Percentiles rank a stretch among this genome's conserved stretches.
Conservation (phyloP, 1,140 invertebrate species). For the Drosophila yakuba region DNA sequence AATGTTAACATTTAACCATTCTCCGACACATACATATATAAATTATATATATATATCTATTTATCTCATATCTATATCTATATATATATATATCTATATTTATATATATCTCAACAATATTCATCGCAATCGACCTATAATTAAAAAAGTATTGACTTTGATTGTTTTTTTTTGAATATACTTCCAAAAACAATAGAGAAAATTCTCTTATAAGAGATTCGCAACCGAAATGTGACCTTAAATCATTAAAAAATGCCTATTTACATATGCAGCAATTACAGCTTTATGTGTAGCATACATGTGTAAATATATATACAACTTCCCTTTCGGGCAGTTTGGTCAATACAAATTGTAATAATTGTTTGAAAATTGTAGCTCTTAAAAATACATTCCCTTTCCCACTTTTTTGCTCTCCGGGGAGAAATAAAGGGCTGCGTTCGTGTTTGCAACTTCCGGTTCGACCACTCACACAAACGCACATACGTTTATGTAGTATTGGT, state of each 20-base stretch:
- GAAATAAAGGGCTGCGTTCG: slow-evolving; percentile 46
- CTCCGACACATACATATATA: no score
- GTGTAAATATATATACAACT: slow-evolving; percentile 13
- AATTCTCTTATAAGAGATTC: not conserved
- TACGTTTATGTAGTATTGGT: slow-evolving; percentile 30
- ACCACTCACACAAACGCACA: slow-evolving; percentile 17
- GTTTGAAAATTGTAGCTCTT: slow-evolving; percentile 76
- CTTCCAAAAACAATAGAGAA: no score
- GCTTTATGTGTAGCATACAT: slow-evolving; percentile 6
- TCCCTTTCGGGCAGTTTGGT: slow-evolving; percentile 41
- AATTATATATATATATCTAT: no score
- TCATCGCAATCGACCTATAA: no score
- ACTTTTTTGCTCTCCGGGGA: slow-evolving; percentile 36
- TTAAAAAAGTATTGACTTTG: not conserved
- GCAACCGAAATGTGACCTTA: slow-evolving; percentile 11
- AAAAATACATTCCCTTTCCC: slow-evolving; percentile 61
- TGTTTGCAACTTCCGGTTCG: slow-evolving; percentile 65
- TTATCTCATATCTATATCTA: no score
- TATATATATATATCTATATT: no score
- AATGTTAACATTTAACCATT: no score
- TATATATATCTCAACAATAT: no score
- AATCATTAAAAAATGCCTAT: slow-evolving; percentile 22
- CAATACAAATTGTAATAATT: slow-evolving; percentile 76
- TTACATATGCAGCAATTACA: slow-evolving; percentile 9
- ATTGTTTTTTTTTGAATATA: not conserved